Base-by-base conservation (phyloP, 2,113 vertebrate genomes). In the Shinisaurus crocodilurus region DNA sequence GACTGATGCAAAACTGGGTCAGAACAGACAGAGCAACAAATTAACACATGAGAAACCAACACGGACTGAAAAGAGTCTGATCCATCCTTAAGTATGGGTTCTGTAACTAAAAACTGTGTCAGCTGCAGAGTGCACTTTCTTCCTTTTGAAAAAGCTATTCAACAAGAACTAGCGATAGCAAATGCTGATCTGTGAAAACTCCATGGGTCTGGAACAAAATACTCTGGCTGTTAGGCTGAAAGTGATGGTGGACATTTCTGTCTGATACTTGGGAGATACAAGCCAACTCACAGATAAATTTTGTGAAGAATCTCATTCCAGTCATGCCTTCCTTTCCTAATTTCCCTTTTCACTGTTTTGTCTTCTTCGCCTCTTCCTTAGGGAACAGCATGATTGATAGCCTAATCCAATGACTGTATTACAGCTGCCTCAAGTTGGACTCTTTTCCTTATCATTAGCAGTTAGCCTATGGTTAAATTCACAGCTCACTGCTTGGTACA, bases 381-480 rank as follows among this genome's bases (percentile, higher is more conserved):
- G 98, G 97, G 98, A 98, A 93, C 76, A 0, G 50, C 93, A 97
- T 98, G 98, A 98, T 98, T 98, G 98, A 98, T 98, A 98, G 97
- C 97, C 97, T 98, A 98, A 98, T 98, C 97, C 98, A 97, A 97
- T 96, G 97, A 98, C 98, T 98, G 97, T 97, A 97, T 98, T 98
- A 97, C 96, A 97, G 97, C 97, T 95, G 97, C 97, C 97, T 98
- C 97, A 96, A 97, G 96, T 96, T 97, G 96, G 96, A 96, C 96
- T 97, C 97, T 97, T 97, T 97, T 97, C 97, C 97, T 97, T 98
- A 98, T 98, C 98, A 98, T 98, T 98, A 98, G 98, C 97, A 97
- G 98, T 98, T 98, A 98, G 98, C 98, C 98, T 98, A 98, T 97
- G 98, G 97, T 98, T 98, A 98, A 97, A 98, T 98, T 98, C 98